Evolutionary conservation across 1,140 invertebrate genomes (phyloP), one percentile per base, ranked within the genome.

Genomic region (Drosophila pseudoananassae): DNA sequence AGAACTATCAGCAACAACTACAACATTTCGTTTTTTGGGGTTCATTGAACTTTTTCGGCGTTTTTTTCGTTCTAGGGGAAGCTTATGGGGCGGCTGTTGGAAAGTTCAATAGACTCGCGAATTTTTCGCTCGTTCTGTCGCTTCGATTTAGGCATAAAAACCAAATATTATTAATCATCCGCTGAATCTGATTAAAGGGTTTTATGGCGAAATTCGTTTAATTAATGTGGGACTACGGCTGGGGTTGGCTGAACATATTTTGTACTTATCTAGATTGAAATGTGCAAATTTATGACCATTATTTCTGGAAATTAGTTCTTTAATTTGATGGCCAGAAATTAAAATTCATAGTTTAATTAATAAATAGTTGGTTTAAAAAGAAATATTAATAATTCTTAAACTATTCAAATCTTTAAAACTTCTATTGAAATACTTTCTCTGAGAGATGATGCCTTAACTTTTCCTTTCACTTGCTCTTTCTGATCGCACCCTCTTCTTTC

Each of bases 81-180:
- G 33, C 33, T 36, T 36, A 36, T 63, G 51, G 65, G 38, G 33
- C 38, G 38, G 33, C 38, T 76, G 78, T 70, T 43, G 38, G 33
- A 82, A 78, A 88, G 83, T 87, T 87, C 83, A 87, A 88, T 87
- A 87, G 83, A 87, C 83, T 87, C 63, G 78, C 75, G 66, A 87
- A 78, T 78, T 73, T 54, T 33, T 46, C 6, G 29, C 25, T 31
- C 4, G 15, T 9, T 15, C 56, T 50, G 33, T 31, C 46, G 47
- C 33, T 65, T 52, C 64, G 38, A 64, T 68, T 46, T 68, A 66
- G 63, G 63, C 63, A 66, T 64, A 66, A 23, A 23, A 43, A 66
- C 29, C 57, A 50, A 46, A 40, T 23, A 43, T 64, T 63, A 64
- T 66, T 66, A 64, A 66, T 66, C 46, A 66, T 64, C 46, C 40